A percentile compares a stretch with the other conserved stretches of the same genome.
phyloP scores from a whole-genome alignment of 2,113 vertebrate species.

The Mugil cephalus region DNA sequence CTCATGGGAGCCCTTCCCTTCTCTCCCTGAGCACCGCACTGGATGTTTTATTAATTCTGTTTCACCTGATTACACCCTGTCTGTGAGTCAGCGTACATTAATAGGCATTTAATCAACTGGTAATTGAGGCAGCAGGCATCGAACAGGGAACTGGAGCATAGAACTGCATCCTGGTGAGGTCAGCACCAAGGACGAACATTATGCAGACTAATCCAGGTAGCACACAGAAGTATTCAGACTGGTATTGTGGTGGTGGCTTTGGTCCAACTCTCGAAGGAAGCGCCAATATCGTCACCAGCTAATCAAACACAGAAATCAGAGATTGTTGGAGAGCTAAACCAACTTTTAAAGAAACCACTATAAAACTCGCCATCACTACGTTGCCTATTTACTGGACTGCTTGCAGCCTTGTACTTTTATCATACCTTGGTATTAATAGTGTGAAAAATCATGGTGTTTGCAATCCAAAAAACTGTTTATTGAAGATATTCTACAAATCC shows the following conservation, averaged over 20 bases:
- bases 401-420: too few relatives aligned
- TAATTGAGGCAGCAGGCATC: constrained; percentile 61
- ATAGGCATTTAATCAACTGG: constrained; percentile 85
- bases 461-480: too few relatives aligned
- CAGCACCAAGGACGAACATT: constrained; percentile 31
- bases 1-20: constrained; percentile 69
- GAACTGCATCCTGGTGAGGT: constrained; percentile 48
- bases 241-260: not conserved
- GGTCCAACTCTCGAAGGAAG: too few relatives aligned
- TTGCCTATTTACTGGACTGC: too few relatives aligned
- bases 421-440: too few relatives aligned
- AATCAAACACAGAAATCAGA: too few relatives aligned
- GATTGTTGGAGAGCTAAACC: too few relatives aligned
- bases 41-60: constrained; percentile 84
- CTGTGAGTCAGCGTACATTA: constrained; percentile 74
- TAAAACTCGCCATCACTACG: too few relatives aligned
- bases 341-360: too few relatives aligned
- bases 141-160: constrained; percentile 37
- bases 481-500: too few relatives aligned
- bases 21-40: constrained; percentile 55
- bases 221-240: not conserved
- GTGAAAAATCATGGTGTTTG: too few relatives aligned
- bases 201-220: not conserved
- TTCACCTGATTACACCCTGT: constrained; percentile 82
- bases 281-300: too few relatives aligned